Percentiles rank a stretch among this genome's conserved stretches.
These are phyloP conservation scores for Heptranchias perlo DNA, from an alignment of 2,113 vertebrate species.

Conservation along the genomic window DNA sequence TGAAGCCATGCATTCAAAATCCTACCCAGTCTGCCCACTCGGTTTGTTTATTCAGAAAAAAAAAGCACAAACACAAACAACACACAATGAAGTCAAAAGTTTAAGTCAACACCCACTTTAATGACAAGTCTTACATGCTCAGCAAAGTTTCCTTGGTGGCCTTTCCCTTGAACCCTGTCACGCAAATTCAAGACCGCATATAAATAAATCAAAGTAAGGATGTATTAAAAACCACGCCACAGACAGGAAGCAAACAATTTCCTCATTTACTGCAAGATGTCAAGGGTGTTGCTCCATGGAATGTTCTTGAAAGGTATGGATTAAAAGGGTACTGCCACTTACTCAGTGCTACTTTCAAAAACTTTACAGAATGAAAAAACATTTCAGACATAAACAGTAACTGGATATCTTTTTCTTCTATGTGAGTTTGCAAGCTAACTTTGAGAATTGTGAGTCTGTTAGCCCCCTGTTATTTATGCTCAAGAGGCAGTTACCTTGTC, in stretches of 20 bases:
- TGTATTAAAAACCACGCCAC: conserved; percentile 32
- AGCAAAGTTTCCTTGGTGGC: conserved; percentile 10
- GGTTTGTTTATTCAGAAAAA: conserved; percentile 48
- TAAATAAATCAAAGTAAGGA: conserved; percentile 39
- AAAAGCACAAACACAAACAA: conserved; percentile 47
- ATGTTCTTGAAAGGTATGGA: not conserved
- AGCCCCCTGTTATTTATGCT: not conserved
- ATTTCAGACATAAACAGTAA: not conserved
- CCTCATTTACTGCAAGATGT: conserved; percentile 21
- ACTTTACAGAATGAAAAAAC: not conserved
- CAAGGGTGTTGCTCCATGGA: conserved; percentile 25
- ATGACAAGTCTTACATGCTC: not conserved
- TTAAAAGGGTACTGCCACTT: not conserved
- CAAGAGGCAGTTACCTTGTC: not conserved
- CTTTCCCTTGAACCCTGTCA: conserved; percentile 37
- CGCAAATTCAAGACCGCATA: conserved; percentile 2
- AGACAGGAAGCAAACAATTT: conserved; percentile 38
- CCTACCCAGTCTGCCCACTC: not conserved
- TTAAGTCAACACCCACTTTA: conserved; percentile 37
- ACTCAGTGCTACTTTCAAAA: not conserved
- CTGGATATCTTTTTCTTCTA: not conserved
- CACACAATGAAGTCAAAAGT: conserved; percentile 13
- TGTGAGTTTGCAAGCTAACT: not conserved
- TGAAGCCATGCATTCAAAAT: conserved; percentile 13
- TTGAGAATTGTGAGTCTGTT: not conserved